phyloP scores from a whole-genome alignment of 2,113 vertebrate genomes.

The Steatornis caripensis region DNA sequence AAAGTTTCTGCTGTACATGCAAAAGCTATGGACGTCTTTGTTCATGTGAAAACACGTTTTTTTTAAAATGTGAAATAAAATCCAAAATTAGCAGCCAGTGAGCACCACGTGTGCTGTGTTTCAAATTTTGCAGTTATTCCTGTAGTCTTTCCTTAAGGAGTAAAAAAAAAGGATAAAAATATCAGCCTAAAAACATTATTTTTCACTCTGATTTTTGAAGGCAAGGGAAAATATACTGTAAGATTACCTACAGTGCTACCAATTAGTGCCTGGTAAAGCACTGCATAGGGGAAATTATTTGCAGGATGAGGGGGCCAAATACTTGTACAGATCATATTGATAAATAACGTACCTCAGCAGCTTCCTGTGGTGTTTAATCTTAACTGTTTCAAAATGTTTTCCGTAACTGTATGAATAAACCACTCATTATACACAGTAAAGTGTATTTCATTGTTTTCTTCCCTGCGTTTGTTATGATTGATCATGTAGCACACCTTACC shows the following conservation, averaged over 20 bases:
- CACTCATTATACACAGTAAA: not conserved
- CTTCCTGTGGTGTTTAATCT: constrained; percentile 39
- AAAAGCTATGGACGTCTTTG: not conserved
- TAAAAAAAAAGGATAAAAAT: constrained; percentile 2
- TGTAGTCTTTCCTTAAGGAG: not conserved
- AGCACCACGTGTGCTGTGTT: not conserved
- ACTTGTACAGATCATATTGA: constrained; percentile 17
- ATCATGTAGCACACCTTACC: not conserved
- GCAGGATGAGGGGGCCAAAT: not conserved
- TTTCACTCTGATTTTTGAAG: not conserved
- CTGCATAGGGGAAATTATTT: constrained; percentile 16
- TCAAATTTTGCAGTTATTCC: not conserved
- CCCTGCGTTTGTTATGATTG: not conserved
- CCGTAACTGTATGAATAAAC: constrained; percentile 26
- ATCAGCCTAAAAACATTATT: not conserved
- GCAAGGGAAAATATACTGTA: not conserved
- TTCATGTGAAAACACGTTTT: not conserved
- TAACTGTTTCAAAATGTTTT: constrained; percentile 47
- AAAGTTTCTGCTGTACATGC: not conserved
- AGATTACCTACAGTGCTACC: constrained; percentile 1
- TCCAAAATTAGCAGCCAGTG: not conserved
- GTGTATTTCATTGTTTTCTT: constrained; percentile 21
- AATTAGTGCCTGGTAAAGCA: constrained; percentile 39
- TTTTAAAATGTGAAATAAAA: not conserved
- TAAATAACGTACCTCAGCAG: constrained; percentile 28